Evolutionary conservation across 2,113 vertebrate genomes (phyloP), one percentile per base, ranked within the genome.

Genomic region (Xenus cinereus): DNA sequence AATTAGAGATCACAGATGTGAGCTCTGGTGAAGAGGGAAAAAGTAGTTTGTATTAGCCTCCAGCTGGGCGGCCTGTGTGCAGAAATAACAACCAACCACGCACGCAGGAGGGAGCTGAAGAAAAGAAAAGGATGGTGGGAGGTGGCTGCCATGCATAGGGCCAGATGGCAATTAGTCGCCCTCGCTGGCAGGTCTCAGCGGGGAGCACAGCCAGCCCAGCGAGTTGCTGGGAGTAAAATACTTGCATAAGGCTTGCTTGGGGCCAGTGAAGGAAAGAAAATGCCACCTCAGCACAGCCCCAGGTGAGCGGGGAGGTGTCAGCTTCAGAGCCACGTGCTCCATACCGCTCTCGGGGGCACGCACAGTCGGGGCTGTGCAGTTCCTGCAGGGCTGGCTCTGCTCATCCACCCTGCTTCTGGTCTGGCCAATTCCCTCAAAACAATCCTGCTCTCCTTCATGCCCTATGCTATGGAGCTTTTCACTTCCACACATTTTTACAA

Each of bases 341-440:
- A 32, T 39, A 33, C 8, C 56, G 21, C 23, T 32, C 37, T 23
- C 19, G 39, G 67, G 9, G 57, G 28, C 1, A 2, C 1, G 16
- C 9, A 15, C 11, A 2, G 14, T 15, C 0, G 8, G 35, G 51
- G 37, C 27, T 1, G 1, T 24, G 69, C 27, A 45, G 5, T 10
- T 41, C 50, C 51, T 12, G 51, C 1, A 2, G 26, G 27, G 45
- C 71, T 82, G 41, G 50, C 41, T 75, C 66, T 88, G 62, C 87
- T 79, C 75, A 75, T 6, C 56, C 41, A 82, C 12, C 17, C 46
- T 4, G 3, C 51, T 37, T 79, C 72, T 37, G 43, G 63, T 28
- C n/a, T 64, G 33, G 53, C 1, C 0, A 2, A 4, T 8, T 48
- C 30, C 39, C 32, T 35, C 71, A 67, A 33, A 90, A 74, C 6